phyloP scores from a whole-genome alignment of 2,113 vertebrate species.

The Hippopotamus amphibius region DNA sequence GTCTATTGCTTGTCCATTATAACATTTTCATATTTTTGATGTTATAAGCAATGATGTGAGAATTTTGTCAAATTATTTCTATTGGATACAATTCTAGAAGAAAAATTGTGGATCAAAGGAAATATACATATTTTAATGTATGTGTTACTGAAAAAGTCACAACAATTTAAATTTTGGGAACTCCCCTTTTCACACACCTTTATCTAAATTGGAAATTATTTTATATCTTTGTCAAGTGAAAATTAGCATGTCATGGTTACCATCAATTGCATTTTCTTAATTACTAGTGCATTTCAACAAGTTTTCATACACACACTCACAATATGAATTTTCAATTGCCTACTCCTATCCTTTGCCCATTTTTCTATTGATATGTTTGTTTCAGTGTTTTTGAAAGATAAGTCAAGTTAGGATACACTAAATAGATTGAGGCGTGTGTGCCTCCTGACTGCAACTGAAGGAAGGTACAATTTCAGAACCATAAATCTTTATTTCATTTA shows the following conservation, averaged over 20 bases:
- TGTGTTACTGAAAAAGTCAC: neutral
- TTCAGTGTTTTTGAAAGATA: conserved; percentile 45
- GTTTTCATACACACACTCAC: neutral
- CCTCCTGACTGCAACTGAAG: neutral
- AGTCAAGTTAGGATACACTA: neutral
- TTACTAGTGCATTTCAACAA: neutral
- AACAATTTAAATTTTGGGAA: conserved; percentile 23
- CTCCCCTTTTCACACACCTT: neutral
- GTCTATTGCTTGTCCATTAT: neutral
- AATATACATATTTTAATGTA: neutral
- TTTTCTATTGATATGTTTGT: neutral
- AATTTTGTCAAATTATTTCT: conserved; percentile 22
- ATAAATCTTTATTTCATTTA: neutral
- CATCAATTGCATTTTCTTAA: conserved; percentile 12
- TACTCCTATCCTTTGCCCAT: neutral
- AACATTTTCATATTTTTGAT: neutral
- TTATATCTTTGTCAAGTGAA: conserved; percentile 3
- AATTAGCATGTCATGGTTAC: neutral
- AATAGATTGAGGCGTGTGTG: neutral
- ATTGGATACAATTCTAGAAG: neutral
- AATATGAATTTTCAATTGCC: neutral
- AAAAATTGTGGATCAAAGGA: conserved; percentile 11
- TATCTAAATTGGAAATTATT: conserved; percentile 28
- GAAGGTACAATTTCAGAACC: neutral
- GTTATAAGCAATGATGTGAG: neutral